These are phyloP conservation scores for Onychostoma macrolepis DNA, from an alignment of 2,113 vertebrate species.

Conservation along the genomic window DNA sequence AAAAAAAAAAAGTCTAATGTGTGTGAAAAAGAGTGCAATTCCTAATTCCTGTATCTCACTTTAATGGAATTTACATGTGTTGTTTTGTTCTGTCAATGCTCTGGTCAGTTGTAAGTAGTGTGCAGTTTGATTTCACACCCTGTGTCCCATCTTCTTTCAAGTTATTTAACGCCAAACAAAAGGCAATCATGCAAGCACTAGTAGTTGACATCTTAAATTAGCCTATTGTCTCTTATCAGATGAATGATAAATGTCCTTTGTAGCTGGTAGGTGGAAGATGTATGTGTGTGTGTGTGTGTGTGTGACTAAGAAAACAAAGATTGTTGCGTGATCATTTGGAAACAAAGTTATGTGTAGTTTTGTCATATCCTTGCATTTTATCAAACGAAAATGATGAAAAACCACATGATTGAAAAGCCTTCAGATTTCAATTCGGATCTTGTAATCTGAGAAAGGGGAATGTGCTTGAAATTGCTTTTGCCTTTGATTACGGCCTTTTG, in stretches of 20 bases:
- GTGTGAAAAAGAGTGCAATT: background rate
- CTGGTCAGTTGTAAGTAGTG: background rate
- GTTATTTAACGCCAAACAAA: conserved; percentile 64
- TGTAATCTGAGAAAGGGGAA: conserved; percentile 56
- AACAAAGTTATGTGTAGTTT: conserved; percentile 3
- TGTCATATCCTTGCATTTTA: background rate
- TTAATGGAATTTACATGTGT: background rate
- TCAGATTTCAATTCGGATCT: conserved; percentile 14
- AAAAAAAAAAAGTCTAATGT: background rate
- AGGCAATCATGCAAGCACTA: conserved; percentile 63
- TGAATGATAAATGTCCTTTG: conserved; percentile 75
- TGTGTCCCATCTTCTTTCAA: conserved; percentile 61
- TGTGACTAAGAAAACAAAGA: background rate
- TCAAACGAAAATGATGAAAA: background rate
- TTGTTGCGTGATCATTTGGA: background rate
- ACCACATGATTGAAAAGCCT: background rate
- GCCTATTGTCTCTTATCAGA: conserved; percentile 67
- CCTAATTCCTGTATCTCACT: background rate
- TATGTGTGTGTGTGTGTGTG: too few relatives aligned
- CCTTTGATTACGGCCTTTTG: conserved; percentile 55
- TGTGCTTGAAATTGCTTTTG: conserved; percentile 53
- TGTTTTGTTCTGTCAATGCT: background rate
- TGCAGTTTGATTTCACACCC: conserved; percentile 29
- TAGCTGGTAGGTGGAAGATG: conserved; percentile 53
- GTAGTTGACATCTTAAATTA: conserved; percentile 63